phyloP scores from a whole-genome alignment of 2,113 vertebrate genomes.

The Perognathus longimembris region DNA sequence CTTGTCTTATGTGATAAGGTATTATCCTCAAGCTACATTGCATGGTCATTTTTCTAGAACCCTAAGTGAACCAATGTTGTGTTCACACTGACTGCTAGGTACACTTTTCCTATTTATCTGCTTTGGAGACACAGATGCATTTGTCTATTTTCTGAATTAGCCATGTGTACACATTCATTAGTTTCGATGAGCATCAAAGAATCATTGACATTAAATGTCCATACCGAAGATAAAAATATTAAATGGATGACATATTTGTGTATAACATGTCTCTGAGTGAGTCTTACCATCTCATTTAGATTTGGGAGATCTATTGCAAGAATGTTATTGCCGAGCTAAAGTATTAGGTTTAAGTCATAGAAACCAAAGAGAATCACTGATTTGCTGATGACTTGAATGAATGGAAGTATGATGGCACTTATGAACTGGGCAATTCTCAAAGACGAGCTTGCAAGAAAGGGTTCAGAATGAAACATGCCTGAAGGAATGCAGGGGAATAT shows the following conservation, averaged over 20 bases:
- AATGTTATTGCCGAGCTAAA: not conserved
- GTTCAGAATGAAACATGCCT: too few relatives aligned
- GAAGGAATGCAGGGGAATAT: too few relatives aligned
- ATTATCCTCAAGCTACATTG: not conserved
- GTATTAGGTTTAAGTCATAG: not conserved
- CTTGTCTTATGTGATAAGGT: not conserved
- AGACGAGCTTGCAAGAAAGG: too few relatives aligned
- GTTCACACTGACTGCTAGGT: not conserved
- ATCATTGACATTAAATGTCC: not conserved
- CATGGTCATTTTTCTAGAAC: not conserved
- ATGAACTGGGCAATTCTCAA: too few relatives aligned
- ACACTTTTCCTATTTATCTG: not conserved
- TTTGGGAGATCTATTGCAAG: too few relatives aligned
- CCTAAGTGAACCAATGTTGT: not conserved
- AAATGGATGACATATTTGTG: not conserved
- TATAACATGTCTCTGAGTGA: not conserved
- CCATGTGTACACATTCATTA: not conserved
- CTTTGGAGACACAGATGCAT: not conserved
- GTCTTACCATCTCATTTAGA: too few relatives aligned
- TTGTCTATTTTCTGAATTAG: constrained; percentile 18
- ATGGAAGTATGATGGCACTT: too few relatives aligned
- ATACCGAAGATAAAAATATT: not conserved
- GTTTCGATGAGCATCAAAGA: not conserved
- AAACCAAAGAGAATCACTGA: not conserved
- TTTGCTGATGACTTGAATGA: too few relatives aligned